These are phyloP conservation scores for Orbicella faveolata DNA, from an alignment of 64 coral and sea anemone species.

Conservation along the genomic window DNA sequence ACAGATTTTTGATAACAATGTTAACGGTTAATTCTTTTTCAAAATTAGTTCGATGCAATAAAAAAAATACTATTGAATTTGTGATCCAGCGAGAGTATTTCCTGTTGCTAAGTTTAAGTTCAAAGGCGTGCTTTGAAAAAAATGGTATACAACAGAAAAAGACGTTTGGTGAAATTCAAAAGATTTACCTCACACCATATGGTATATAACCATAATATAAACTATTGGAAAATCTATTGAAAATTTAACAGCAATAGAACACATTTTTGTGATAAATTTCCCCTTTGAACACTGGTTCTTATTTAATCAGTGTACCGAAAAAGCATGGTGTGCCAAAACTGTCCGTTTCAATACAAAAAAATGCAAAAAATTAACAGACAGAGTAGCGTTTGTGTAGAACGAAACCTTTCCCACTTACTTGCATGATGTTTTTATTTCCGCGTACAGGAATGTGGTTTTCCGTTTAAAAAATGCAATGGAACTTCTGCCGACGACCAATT, in stretches of 20 bases:
- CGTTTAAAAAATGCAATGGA: background rate
- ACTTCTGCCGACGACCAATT: background rate
- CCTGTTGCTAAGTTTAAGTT: no score
- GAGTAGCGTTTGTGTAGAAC: background rate
- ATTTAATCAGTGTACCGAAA: background rate
- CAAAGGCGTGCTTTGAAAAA: background rate
- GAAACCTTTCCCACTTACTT: slow-evolving; percentile 25
- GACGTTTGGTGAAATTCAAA: background rate
- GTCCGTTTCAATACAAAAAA: background rate
- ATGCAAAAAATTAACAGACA: background rate
- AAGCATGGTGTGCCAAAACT: background rate
- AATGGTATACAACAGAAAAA: background rate
- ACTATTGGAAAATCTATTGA: slow-evolving; percentile 39
- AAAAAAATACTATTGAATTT: background rate
- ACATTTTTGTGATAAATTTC: background rate
- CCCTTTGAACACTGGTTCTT: background rate
- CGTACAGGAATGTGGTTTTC: background rate
- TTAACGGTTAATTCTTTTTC: background rate
- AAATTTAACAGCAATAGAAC: slow-evolving; percentile 26
- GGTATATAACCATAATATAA: slow-evolving; percentile 22
- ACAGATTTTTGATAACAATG: background rate
- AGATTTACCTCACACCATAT: background rate
- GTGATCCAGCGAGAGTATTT: background rate
- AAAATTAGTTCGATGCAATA: background rate
- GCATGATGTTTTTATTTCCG: slow-evolving; percentile 22